Percentiles rank a stretch among this genome's conserved stretches.
Evolutionary conservation across 1,140 invertebrate genomes (phyloP).

Genomic region (Neuroterus valhalla): DNA sequence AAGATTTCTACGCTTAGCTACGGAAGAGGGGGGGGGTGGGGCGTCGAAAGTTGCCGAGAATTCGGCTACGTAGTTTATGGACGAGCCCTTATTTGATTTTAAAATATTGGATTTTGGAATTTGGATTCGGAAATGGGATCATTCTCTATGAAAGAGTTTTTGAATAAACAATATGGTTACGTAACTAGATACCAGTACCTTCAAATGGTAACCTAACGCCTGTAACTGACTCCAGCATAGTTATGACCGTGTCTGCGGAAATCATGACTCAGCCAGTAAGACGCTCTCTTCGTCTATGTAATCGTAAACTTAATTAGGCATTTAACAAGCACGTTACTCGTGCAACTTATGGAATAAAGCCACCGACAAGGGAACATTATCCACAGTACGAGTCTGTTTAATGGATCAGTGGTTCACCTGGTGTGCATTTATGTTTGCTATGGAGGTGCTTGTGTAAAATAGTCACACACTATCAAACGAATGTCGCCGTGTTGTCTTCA

Average conservation of each 20-base stretch:
- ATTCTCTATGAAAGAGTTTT: no score
- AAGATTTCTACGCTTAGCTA: no score
- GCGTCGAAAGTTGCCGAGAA: no score
- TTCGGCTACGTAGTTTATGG: no score
- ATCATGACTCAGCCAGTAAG: conserved; percentile 1
- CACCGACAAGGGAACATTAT: conserved; percentile 29
- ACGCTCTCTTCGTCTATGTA: conserved; percentile 15
- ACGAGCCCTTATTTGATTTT: no score
- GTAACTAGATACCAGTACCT: no score
- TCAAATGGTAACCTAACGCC: no score
- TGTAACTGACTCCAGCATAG: background rate
- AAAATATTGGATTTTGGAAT: no score
- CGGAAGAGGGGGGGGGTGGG: no score
- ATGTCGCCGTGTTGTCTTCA: background rate
- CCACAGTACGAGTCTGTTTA: conserved; percentile 19
- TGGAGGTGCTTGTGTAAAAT: background rate
- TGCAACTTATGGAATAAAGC: conserved; percentile 28
- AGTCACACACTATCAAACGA: conserved; percentile 7
- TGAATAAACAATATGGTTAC: no score
- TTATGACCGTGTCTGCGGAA: background rate
- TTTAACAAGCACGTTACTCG: conserved; percentile 27
- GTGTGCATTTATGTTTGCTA: background rate
- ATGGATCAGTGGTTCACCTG: conserved; percentile 14
- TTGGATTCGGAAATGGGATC: no score
- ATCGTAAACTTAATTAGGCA: conserved; percentile 31